Conservation (phyloP, 2,888 invertebrate genomes). For the Rhaphigaster nebulosa region DNA sequence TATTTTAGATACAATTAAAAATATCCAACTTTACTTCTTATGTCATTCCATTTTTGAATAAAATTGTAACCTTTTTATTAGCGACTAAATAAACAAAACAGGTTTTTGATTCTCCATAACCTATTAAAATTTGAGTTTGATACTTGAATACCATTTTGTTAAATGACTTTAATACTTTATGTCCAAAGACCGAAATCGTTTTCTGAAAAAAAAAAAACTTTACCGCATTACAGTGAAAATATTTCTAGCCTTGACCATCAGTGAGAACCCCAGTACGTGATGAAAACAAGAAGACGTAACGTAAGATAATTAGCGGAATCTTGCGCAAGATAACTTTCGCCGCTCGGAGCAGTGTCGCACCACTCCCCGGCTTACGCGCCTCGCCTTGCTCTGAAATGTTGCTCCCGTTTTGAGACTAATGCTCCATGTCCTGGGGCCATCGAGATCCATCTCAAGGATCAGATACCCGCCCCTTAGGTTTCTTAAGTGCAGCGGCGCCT, state of each 20-base stretch:
- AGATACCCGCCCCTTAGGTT: neutral
- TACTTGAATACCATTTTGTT: too few relatives aligned
- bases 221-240: neutral
- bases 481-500: constrained; percentile 21
- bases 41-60: too few relatives aligned
- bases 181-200: too few relatives aligned
- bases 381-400: constrained; percentile 13
- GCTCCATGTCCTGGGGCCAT: constrained; percentile 32
- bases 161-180: too few relatives aligned
- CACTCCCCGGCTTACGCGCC: constrained; percentile 16
- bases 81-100: too few relatives aligned
- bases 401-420: constrained; percentile 11
- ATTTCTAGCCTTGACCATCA: neutral
- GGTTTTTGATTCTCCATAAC: too few relatives aligned
- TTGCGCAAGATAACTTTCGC: constrained; percentile 31
- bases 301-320: neutral
- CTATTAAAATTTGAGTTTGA: too few relatives aligned
- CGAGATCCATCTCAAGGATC: constrained; percentile 23
- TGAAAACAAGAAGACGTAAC: neutral
- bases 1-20: too few relatives aligned
- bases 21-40: too few relatives aligned
- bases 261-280: neutral
- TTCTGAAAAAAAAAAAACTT: too few relatives aligned
- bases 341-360: constrained; percentile 22
- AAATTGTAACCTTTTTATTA: too few relatives aligned